Conservation (phyloP, 2,797 vertebrate genomes). For the Kryptopterus vitreolus region DNA sequence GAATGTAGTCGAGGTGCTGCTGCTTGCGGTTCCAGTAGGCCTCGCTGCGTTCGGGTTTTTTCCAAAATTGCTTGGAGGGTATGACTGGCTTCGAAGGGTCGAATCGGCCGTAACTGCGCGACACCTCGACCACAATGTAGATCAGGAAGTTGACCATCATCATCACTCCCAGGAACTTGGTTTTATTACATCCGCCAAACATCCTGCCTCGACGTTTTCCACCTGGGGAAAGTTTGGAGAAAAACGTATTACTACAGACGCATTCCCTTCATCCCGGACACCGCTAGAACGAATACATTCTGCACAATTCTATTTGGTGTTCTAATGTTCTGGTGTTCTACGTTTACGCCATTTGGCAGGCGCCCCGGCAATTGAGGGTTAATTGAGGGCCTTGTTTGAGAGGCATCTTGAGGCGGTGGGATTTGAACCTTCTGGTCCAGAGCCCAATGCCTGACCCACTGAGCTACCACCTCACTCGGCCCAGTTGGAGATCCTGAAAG, state of each 20-base stretch:
- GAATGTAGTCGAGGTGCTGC: conserved; percentile 77
- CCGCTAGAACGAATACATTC: background rate
- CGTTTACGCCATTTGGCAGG: too few relatives aligned
- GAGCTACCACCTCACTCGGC: too few relatives aligned
- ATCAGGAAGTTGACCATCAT: conserved; percentile 84
- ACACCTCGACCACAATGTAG: conserved; percentile 81
- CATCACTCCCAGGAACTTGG: conserved; percentile 76
- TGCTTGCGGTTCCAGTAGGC: conserved; percentile 92
- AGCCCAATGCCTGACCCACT: too few relatives aligned
- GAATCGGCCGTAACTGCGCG: conserved; percentile 71
- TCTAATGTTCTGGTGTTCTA: too few relatives aligned
- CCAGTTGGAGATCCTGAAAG: too few relatives aligned
- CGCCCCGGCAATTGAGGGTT: too few relatives aligned
- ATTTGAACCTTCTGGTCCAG: too few relatives aligned
- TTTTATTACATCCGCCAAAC: conserved; percentile 76
- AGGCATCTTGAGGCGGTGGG: too few relatives aligned
- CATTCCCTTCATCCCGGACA: background rate
- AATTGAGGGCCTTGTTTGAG: too few relatives aligned
- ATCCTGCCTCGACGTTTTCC: conserved; percentile 73
- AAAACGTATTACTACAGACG: background rate
- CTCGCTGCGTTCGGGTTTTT: conserved; percentile 58
- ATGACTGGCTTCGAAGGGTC: conserved; percentile 61
- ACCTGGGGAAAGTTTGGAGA: conserved; percentile 45
- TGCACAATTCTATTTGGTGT: too few relatives aligned
- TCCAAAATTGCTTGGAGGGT: conserved; percentile 81